These are phyloP conservation scores for Lasioglossum calceatum DNA, from an alignment of 2,888 invertebrate species.

Conservation along the genomic window DNA sequence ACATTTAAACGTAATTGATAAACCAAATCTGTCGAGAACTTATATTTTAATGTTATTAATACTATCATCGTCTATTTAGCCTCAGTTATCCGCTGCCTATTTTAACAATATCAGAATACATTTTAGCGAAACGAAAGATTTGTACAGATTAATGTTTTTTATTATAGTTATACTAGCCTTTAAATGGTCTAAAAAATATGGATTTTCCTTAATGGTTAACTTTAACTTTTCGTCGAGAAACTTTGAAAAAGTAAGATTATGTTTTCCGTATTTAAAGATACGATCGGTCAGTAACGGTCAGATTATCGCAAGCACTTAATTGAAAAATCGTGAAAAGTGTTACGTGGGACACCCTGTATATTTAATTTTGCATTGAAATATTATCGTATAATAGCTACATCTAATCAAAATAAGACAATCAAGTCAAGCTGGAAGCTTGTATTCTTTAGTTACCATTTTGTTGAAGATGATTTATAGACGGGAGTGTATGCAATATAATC, in stretches of 20 bases:
- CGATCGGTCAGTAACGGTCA: too few species aligned
- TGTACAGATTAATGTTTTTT: not conserved
- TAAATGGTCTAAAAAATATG: slow-evolving; percentile 8
- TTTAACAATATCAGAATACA: not conserved
- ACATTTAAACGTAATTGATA: not conserved
- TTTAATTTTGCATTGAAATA: too few species aligned
- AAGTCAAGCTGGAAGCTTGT: too few species aligned
- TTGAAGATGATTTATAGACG: too few species aligned
- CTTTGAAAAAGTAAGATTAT: not conserved
- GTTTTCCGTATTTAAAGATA: not conserved
- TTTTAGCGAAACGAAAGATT: not conserved
- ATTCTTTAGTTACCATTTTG: too few species aligned
- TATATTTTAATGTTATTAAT: not conserved
- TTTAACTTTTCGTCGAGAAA: not conserved
- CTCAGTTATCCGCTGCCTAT: not conserved
- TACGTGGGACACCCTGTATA: too few species aligned
- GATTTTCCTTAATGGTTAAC: too few species aligned
- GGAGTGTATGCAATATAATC: not conserved
- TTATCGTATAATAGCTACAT: too few species aligned
- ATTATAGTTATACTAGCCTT: not conserved
- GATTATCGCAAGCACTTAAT: too few species aligned
- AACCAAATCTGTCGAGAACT: not conserved
- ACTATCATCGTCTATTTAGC: slow-evolving; percentile 17
- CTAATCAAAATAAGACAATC: too few species aligned
- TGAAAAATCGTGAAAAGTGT: too few species aligned